A percentile compares a stretch with the other conserved stretches of the same genome.
Evolutionary conservation across 2,888 invertebrate genomes (phyloP).

Genomic region (Drosophila longiperda): DNA sequence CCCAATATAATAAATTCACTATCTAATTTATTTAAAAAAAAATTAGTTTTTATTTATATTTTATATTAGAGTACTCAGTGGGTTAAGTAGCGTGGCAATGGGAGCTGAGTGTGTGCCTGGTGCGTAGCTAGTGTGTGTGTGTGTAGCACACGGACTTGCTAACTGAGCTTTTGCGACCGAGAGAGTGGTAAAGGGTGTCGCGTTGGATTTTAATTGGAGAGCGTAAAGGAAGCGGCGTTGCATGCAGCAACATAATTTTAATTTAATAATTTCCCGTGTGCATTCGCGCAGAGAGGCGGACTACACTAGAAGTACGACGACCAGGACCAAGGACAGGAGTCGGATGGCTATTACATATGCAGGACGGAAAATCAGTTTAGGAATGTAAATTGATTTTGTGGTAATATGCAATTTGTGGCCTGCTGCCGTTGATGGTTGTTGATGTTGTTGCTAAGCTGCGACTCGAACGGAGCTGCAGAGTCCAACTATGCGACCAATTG

Average conservation of each 20-base stretch:
- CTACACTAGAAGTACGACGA: not conserved
- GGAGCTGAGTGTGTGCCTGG: slow-evolving; percentile 1
- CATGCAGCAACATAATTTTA: slow-evolving; percentile 76
- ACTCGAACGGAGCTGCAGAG: not conserved
- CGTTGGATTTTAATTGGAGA: slow-evolving; percentile 66
- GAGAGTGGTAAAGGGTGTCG: slow-evolving; percentile 37
- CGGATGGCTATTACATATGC: slow-evolving; percentile 52
- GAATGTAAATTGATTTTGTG: slow-evolving; percentile 78
- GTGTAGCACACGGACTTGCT: not conserved
- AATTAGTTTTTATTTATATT: not conserved
- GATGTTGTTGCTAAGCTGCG: not conserved
- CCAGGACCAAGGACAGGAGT: not conserved
- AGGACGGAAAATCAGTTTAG: slow-evolving; percentile 74
- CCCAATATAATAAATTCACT: too few species aligned
- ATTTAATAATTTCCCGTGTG: slow-evolving; percentile 76
- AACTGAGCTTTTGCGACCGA: slow-evolving; percentile 12
- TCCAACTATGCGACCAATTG: slow-evolving; percentile 62
- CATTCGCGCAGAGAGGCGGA: slow-evolving; percentile 33
- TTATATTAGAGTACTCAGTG: slow-evolving; percentile 4
- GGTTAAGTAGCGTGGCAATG: slow-evolving; percentile 32
- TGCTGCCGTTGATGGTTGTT: slow-evolving; percentile 10
- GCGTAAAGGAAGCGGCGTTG: slow-evolving; percentile 58
- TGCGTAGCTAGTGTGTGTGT: not conserved
- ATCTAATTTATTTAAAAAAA: too few species aligned
- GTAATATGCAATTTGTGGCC: slow-evolving; percentile 74